Percentiles rank a stretch among this genome's conserved stretches.
Evolutionary conservation across 2,888 invertebrate species (phyloP).

Genomic region (Temnothorax ravouxi): DNA sequence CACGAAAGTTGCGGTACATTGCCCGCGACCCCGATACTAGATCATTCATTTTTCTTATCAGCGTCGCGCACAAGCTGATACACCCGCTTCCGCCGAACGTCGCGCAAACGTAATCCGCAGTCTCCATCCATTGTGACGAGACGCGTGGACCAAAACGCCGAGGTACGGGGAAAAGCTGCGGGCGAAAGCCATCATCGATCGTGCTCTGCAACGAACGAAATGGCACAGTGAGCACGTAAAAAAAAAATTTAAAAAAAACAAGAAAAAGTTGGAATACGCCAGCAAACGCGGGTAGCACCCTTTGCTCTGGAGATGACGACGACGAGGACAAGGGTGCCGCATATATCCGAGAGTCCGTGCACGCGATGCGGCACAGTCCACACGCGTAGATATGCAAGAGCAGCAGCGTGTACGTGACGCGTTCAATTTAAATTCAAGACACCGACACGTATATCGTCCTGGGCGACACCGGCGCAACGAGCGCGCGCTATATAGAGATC

Average conservation of each 20-base stretch:
- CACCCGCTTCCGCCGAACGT: slow-evolving; percentile 39
- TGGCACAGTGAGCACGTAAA: slow-evolving; percentile 50
- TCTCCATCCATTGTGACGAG: slow-evolving; percentile 52
- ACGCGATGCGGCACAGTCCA: slow-evolving; percentile 34
- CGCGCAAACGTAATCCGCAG: slow-evolving; percentile 53
- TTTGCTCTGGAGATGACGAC: slow-evolving; percentile 15
- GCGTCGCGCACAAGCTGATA: slow-evolving; percentile 49
- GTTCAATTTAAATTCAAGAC: slow-evolving; percentile 66
- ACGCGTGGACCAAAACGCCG: slow-evolving; percentile 36
- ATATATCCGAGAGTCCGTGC: slow-evolving; percentile 45
- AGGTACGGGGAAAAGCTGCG: slow-evolving; percentile 36
- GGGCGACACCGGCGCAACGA: not conserved
- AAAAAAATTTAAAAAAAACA: slow-evolving; percentile 20
- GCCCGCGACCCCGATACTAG: slow-evolving; percentile 7
- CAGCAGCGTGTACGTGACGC: slow-evolving; percentile 47
- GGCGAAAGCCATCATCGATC: slow-evolving; percentile 50
- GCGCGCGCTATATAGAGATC: slow-evolving; percentile 21
- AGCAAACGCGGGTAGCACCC: slow-evolving; percentile 12
- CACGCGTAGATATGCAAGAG: slow-evolving; percentile 34
- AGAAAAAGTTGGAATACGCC: not conserved
- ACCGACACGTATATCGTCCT: slow-evolving; percentile 57
- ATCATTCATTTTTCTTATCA: slow-evolving; percentile 57
- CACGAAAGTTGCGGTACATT: not conserved
- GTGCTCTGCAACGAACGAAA: slow-evolving; percentile 30
- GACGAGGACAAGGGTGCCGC: slow-evolving; percentile 8